phyloP scores from a whole-genome alignment of 2,888 invertebrate species.

The Agonum fuliginosum region DNA sequence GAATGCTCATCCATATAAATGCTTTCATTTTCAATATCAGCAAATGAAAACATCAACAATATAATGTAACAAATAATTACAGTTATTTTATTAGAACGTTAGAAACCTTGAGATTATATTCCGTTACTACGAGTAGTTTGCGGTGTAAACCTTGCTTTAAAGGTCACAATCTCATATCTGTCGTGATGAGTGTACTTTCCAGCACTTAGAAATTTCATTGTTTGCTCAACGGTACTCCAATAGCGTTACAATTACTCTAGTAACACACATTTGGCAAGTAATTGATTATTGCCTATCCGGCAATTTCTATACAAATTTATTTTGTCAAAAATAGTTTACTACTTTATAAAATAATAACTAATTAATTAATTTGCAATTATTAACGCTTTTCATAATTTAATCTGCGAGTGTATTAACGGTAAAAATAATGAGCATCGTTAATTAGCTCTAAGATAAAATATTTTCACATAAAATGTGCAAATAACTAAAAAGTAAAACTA shows the following conservation, averaged over 20 bases:
- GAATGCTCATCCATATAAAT: too few species aligned
- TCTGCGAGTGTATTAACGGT: too few species aligned
- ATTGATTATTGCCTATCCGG: background rate
- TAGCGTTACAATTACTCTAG: slow-evolving; percentile 5
- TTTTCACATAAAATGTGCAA: too few species aligned
- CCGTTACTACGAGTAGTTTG: slow-evolving; percentile 9
- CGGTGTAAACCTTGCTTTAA: background rate
- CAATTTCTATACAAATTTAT: slow-evolving; percentile 3
- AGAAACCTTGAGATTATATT: slow-evolving; percentile 21
- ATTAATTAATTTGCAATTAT: too few species aligned
- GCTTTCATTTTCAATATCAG: too few species aligned
- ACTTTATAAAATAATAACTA: too few species aligned
- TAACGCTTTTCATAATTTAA: too few species aligned
- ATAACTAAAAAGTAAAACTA: slow-evolving; percentile 29
- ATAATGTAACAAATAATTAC: background rate
- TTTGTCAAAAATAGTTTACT: too few species aligned
- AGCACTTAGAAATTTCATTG: slow-evolving; percentile 30
- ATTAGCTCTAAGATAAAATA: too few species aligned
- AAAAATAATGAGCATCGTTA: too few species aligned
- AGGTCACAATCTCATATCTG: slow-evolving; percentile 4
- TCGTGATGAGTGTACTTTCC: slow-evolving; percentile 6
- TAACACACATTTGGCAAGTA: slow-evolving; percentile 26
- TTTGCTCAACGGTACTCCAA: background rate
- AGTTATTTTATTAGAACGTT: too few species aligned
- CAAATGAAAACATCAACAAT: background rate